Evolutionary conservation across 2,113 vertebrate species (phyloP), one percentile per base, ranked within the genome.

Genomic region (Megaceryle maxima): DNA sequence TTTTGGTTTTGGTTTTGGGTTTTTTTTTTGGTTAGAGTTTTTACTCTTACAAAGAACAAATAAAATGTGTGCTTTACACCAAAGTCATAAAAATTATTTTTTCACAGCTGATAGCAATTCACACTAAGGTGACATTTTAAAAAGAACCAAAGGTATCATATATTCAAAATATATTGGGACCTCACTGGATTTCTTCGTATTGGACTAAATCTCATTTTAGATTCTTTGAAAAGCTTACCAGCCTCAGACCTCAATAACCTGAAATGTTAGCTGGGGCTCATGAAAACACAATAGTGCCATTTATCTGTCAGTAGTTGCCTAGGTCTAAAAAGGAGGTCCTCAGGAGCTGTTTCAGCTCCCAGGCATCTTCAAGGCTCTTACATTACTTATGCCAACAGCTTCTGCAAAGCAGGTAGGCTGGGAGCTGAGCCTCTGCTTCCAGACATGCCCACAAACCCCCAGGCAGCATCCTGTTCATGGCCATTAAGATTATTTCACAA

Each of bases 151-250:
- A 74, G 10, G 51, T 57, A 86, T 35, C 28, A 64, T 43, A 81
- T 35, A 67, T 72, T 79, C 25, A 92, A 78, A 95, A 94, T 96
- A 95, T 89, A 96, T 96, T 89, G 77, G 55, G 69, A 84, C 19
- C 39, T 89, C 33, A 79, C 37, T 44, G 35, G 21, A 87, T 79
- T 95, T 91, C 46, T 79, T 89, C 82, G 4, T 41, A 72, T 63
- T 89, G 64, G 60, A 14, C 88, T 87, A 84, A 92, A 89, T 84
- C 20, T 9, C 35, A 28, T 35, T 91, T 84, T 72, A 79, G 29
- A 68, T 75, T 87, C 39, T 87, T 87, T 82, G 43, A 75, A 93
- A 95, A 87, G 37, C 31, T 79, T 92, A 29, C 77, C 51, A 81
- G 74, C 20, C 35, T 95, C 68, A 92, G 57, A 92, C 48, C 26